A percentile compares a stretch with the other conserved stretches of the same genome.
phyloP scores from a whole-genome alignment of 2,113 vertebrate genomes.

The Centropristis striata region DNA sequence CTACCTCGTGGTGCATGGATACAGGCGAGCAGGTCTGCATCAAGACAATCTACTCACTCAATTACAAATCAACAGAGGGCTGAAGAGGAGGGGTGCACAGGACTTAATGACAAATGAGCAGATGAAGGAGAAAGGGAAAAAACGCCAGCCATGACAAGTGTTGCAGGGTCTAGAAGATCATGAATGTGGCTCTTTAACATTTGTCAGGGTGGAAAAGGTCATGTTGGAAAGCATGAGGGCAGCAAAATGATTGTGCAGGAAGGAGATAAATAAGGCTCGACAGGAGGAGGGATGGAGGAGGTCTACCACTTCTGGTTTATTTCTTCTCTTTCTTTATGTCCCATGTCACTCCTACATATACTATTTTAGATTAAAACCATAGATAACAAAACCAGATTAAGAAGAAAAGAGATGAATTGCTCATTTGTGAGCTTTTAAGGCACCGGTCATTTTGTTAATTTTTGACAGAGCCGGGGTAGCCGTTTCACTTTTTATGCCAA shows the following conservation, averaged over 20 bases:
- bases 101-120: constrained; percentile 51
- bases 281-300: constrained; percentile 18
- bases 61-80: constrained; percentile 66
- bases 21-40: constrained; percentile 33
- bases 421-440: neutral
- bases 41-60: constrained; percentile 45
- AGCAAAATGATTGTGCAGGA: constrained; percentile 21
- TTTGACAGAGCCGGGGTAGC: neutral
- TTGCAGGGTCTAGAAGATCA: constrained; percentile 37
- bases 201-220: constrained; percentile 34
- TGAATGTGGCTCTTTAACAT: constrained; percentile 39
- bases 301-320: neutral
- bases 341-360: neutral
- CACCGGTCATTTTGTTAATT: neutral
- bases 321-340: neutral
- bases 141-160: constrained; percentile 32
- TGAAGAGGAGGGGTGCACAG: constrained; percentile 16
- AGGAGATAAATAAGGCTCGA: constrained; percentile 30
- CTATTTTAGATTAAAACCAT: neutral
- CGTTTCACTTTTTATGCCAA: neutral
- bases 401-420: neutral
- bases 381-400: neutral
- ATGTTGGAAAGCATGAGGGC: constrained; percentile 16
- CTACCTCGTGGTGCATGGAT: constrained; percentile 49
- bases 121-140: constrained; percentile 13